Conservation (phyloP, 2,888 invertebrate genomes). For the Nebria brevicollis region DNA sequence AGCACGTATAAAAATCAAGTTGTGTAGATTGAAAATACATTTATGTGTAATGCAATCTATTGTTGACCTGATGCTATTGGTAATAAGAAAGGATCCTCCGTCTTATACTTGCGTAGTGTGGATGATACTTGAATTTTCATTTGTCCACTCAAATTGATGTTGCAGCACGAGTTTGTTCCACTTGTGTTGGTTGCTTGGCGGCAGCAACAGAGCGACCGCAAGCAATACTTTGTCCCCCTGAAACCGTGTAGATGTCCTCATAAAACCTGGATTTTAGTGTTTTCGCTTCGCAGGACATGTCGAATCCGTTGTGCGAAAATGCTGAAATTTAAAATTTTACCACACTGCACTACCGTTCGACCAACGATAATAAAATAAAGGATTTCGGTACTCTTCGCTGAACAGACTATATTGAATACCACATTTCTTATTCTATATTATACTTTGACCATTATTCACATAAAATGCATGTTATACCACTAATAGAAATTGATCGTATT, state of each 20-base stretch:
- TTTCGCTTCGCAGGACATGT: conserved; percentile 37
- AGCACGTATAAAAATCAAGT: background rate
- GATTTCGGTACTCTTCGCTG: background rate
- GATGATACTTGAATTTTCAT: conserved; percentile 45
- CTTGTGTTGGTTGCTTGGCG: conserved; percentile 13
- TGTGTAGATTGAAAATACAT: background rate
- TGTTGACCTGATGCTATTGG: background rate
- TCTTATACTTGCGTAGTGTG: background rate
- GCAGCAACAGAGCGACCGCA: background rate
- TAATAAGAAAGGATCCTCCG: background rate
- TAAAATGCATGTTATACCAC: too few relatives aligned
- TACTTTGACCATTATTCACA: too few relatives aligned
- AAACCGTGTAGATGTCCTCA: conserved; percentile 21
- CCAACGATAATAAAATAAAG: conserved; percentile 39
- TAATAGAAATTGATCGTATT: too few relatives aligned
- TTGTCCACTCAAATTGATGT: conserved; percentile 45
- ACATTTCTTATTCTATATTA: too few relatives aligned
- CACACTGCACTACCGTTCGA: conserved; percentile 15
- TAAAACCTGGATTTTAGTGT: conserved; percentile 39
- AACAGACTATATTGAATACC: too few relatives aligned
- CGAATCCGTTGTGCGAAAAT: conserved; percentile 24
- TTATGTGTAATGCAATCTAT: background rate
- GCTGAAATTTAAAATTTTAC: conserved; percentile 43
- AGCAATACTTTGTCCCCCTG: background rate
- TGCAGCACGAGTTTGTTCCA: conserved; percentile 16